Conservation (phyloP, 1,140 invertebrate genomes). For the Diploscapter pachys region DNA sequence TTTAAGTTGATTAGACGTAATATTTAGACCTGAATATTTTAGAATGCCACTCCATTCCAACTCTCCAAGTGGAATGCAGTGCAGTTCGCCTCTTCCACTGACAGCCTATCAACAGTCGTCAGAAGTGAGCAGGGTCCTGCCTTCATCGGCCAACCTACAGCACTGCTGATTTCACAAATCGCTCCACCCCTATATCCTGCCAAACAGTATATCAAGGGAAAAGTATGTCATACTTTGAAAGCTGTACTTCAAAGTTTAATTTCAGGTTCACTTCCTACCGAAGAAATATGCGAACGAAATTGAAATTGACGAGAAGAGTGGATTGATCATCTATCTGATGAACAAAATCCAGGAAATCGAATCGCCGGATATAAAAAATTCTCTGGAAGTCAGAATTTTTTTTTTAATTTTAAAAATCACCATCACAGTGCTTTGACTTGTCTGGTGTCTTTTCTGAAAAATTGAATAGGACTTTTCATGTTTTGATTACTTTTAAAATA, state of each 20-base stretch:
- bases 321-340: slow-evolving; percentile 28
- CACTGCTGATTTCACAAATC: slow-evolving; percentile 23
- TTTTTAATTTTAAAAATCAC: not conserved
- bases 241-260: not conserved
- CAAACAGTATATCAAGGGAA: slow-evolving; percentile 23
- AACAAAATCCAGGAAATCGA: slow-evolving; percentile 32
- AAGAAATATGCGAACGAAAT: slow-evolving; percentile 16
- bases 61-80: slow-evolving; percentile 30
- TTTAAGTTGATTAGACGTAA: not conserved
- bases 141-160: slow-evolving; percentile 27
- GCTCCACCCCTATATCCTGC: slow-evolving; percentile 23
- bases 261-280: slow-evolving; percentile 30
- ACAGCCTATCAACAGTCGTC: slow-evolving; percentile 24
- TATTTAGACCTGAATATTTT: not conserved
- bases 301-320: slow-evolving; percentile 27
- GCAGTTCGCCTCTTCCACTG: slow-evolving; percentile 19
- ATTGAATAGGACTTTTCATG: no score
- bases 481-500: no score
- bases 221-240: not conserved
- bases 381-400: slow-evolving; percentile 22
- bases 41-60: slow-evolving; percentile 27
- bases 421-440: no score
- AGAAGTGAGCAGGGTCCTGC: slow-evolving; percentile 23
- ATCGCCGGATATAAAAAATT: slow-evolving; percentile 23
- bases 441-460: no score